Percentiles rank a stretch among this genome's conserved stretches.
Evolutionary conservation across 2,888 invertebrate genomes (phyloP).

Genomic region (Cybosia mesomella): DNA sequence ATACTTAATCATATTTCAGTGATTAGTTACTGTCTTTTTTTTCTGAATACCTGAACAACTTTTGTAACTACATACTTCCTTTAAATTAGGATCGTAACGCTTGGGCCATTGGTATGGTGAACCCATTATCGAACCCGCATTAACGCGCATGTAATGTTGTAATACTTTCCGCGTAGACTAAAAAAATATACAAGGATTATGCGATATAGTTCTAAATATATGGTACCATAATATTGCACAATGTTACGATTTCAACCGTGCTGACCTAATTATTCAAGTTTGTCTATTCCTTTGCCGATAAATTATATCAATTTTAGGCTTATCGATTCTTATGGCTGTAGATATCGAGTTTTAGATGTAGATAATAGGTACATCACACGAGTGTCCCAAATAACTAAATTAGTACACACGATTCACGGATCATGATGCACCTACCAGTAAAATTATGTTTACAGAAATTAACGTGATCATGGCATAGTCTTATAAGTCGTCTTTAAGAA

Average conservation of each 20-base stretch:
- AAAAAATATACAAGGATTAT: neutral
- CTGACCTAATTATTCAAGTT: slow-evolving; percentile 1
- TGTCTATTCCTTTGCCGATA: neutral
- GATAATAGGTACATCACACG: neutral
- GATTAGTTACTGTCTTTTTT: too few relatives aligned
- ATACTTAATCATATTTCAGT: too few relatives aligned
- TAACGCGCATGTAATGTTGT: neutral
- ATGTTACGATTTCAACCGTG: neutral
- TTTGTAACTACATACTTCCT: too few relatives aligned
- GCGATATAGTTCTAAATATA: neutral
- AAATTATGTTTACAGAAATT: too few relatives aligned
- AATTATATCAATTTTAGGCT: neutral
- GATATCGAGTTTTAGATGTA: neutral
- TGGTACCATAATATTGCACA: neutral
- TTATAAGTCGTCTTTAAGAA: too few relatives aligned
- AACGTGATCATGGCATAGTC: too few relatives aligned
- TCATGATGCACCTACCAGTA: too few relatives aligned
- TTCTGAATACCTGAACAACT: too few relatives aligned
- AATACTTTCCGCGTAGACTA: neutral
- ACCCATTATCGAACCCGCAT: too few relatives aligned
- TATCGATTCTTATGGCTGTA: neutral
- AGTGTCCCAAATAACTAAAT: neutral
- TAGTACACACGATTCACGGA: too few relatives aligned
- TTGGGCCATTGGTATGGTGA: too few relatives aligned
- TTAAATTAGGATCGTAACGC: too few relatives aligned